A percentile compares a stretch with the other conserved stretches of the same genome.
Conservation (phyloP, 2,797 vertebrate species). For the Mormyrops attenuatus region DNA sequence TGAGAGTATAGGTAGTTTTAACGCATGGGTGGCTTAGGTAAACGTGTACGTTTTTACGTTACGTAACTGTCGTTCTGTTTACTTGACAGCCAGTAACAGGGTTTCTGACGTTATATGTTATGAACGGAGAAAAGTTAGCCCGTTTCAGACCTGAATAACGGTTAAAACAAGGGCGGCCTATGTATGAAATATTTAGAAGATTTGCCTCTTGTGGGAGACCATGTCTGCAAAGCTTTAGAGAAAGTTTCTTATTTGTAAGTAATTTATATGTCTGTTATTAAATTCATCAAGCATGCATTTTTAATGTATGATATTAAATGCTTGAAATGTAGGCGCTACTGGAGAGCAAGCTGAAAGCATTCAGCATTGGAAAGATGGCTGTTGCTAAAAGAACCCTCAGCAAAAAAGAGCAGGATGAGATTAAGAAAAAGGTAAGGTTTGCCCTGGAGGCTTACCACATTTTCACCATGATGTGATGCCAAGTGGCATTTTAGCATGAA, state of each 20-base stretch:
- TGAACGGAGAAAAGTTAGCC: neutral
- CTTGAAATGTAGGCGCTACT: slow-evolving; percentile 71
- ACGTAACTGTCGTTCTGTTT: neutral
- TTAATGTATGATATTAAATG: neutral
- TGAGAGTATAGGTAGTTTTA: neutral
- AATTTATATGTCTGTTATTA: neutral
- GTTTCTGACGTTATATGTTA: neutral
- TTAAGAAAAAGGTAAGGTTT: slow-evolving; percentile 88
- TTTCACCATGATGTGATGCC: neutral
- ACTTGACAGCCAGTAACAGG: neutral
- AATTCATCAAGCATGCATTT: neutral
- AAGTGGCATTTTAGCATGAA: neutral
- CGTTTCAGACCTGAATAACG: neutral
- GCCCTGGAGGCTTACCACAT: neutral
- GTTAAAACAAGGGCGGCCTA: neutral
- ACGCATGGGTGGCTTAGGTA: neutral
- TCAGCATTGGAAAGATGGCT: slow-evolving; percentile 97
- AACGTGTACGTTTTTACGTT: neutral
- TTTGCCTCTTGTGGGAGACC: neutral
- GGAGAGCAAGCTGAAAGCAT: slow-evolving; percentile 94
- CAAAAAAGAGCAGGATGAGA: slow-evolving; percentile 96
- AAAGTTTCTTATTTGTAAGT: neutral
- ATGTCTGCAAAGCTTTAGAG: neutral
- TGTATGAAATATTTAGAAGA: neutral
- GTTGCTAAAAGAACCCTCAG: slow-evolving; percentile 90